These are phyloP conservation scores for Arbacia lixula DNA, from an alignment of 53 echinoderm and acorn worm species.

Conservation along the genomic window DNA sequence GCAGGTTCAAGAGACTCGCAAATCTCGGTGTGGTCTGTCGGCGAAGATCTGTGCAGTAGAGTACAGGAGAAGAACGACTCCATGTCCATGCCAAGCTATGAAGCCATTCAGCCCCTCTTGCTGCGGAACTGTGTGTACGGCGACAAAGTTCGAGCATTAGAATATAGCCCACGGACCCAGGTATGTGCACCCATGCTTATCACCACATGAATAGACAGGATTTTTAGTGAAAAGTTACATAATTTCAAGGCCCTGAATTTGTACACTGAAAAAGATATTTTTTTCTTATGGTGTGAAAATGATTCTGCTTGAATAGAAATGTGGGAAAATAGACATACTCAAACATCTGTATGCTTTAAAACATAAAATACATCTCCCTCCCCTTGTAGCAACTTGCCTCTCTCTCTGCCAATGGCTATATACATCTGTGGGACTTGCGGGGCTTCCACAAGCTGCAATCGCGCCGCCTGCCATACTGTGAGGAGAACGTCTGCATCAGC, in stretches of 20 bases:
- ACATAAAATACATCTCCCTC: no score
- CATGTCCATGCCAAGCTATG: conserved; percentile 36
- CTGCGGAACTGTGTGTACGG: conserved; percentile 24
- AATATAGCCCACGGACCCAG: conserved; percentile 78
- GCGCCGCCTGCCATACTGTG: conserved; percentile 67
- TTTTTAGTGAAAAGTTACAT: no score
- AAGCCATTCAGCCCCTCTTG: conserved; percentile 53
- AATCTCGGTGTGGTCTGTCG: conserved; percentile 80
- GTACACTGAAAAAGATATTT: no score
- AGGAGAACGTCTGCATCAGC: conserved; percentile 91
- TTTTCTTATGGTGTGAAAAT: no score
- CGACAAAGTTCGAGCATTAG: conserved; percentile 91
- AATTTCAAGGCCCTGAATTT: no score
- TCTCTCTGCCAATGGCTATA: conserved; percentile 80
- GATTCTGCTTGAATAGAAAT: no score
- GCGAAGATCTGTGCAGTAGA: conserved; percentile 43
- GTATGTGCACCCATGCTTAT: no score
- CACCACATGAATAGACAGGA: no score
- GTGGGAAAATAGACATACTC: no score
- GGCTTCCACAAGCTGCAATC: conserved; percentile 62
- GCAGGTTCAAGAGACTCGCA: conserved; percentile 88
- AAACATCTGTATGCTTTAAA: no score
- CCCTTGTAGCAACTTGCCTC: conserved; percentile 80
- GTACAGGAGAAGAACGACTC: not conserved
- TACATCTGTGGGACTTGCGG: conserved; percentile 81